Evolutionary conservation across 37 sponge, comb jelly and placozoan genomes (phyloP).

Genomic region (Ianthella basta): DNA sequence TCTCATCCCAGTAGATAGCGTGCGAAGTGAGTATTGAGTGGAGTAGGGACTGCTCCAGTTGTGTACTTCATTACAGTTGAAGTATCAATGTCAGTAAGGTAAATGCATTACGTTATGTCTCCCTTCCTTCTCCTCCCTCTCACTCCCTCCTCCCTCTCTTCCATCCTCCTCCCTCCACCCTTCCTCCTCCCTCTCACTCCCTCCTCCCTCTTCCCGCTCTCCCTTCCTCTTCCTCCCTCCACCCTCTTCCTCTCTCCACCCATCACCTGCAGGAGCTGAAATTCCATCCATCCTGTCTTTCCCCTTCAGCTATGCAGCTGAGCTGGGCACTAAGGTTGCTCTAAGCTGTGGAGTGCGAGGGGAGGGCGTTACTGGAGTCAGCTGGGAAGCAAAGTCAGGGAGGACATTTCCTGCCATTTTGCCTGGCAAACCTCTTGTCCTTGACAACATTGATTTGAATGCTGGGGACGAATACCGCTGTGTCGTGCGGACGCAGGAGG

Average conservation of each 20-base stretch:
- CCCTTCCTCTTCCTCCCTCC: neutral
- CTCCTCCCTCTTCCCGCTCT: neutral
- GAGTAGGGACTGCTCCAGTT: no score
- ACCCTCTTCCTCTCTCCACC: neutral
- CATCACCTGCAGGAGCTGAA: neutral
- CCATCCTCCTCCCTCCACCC: no score
- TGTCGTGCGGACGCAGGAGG: neutral
- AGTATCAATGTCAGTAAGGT: no score
- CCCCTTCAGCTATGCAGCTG: neutral
- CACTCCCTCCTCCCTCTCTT: no score
- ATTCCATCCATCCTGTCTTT: slow-evolving; percentile 1
- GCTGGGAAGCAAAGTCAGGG: slow-evolving; percentile 23
- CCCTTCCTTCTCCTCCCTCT: no score
- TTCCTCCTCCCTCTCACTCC: neutral
- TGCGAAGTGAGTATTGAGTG: no score
- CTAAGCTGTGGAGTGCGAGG: slow-evolving; percentile 19
- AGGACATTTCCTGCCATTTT: neutral
- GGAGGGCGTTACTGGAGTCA: slow-evolving; percentile 3
- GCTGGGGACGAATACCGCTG: slow-evolving; percentile 19
- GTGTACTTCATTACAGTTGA: no score
- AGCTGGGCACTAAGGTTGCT: slow-evolving; percentile 1
- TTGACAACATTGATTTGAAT: neutral
- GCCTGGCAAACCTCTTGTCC: slow-evolving; percentile 20
- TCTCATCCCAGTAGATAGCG: slow-evolving; percentile 10
- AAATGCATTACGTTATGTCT: no score